phyloP scores from a whole-genome alignment of 1,140 invertebrate genomes.

The Drosophila miranda region DNA sequence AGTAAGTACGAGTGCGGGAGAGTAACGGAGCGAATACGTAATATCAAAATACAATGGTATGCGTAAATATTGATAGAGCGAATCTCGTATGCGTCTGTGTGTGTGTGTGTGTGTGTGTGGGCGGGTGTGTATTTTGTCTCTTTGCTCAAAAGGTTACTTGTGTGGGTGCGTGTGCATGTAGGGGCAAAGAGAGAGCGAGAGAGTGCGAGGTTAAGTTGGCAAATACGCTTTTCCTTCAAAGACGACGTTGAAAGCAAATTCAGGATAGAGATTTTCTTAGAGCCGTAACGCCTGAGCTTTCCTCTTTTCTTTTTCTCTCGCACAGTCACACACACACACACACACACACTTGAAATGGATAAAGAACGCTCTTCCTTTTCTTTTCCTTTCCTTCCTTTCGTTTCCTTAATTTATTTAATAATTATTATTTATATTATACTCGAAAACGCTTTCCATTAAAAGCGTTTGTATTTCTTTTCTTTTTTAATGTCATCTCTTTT shows the following conservation, averaged over 20 bases:
- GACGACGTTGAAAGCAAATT: conserved; percentile 69
- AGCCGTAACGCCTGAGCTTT: conserved; percentile 43
- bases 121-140: conserved; percentile 10
- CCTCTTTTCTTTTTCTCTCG: conserved; percentile 53
- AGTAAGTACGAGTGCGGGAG: conserved; percentile 25
- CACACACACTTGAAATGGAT: conserved; percentile 9
- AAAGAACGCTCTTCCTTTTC: conserved; percentile 10
- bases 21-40: conserved; percentile 67
- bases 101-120: conserved; percentile 12
- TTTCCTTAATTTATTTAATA: conserved; percentile 17
- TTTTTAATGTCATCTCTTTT: conserved; percentile 21
- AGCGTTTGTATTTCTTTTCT: neutral
- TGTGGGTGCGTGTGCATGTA: conserved; percentile 16
- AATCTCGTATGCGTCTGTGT: conserved; percentile 26
- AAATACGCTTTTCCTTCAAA: conserved; percentile 68
- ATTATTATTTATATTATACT: conserved; percentile 17
- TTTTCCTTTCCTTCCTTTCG: neutral
- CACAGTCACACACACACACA: conserved; percentile 11
- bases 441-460: neutral
- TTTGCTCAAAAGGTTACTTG: conserved; percentile 24
- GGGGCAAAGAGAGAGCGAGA: neutral
- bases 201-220: conserved; percentile 18
- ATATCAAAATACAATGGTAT: conserved; percentile 72
- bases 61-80: conserved; percentile 76
- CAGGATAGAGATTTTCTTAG: conserved; percentile 80